Conservation (phyloP, 1,140 invertebrate species). For the Melitaea cinxia region DNA sequence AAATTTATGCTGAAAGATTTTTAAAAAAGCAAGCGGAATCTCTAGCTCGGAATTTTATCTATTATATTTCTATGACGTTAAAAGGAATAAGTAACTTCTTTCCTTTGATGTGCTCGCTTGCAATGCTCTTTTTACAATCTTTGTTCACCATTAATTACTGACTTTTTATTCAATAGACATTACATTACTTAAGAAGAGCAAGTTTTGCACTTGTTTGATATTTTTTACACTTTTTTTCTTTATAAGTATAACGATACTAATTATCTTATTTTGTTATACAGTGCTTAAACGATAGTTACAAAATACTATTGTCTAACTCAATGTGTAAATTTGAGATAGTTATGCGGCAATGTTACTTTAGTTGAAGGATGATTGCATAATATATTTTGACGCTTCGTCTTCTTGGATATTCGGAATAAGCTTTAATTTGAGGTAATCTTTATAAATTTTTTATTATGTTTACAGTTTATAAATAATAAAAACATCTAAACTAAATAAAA, state of each 20-base stretch:
- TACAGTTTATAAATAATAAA: too few species aligned
- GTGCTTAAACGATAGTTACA: background rate
- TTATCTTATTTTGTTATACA: too few species aligned
- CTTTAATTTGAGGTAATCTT: background rate
- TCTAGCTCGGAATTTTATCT: background rate
- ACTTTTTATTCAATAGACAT: background rate
- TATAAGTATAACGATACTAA: background rate
- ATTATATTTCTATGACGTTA: background rate
- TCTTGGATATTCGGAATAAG: background rate
- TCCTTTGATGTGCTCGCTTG: background rate
- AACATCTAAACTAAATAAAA: too few species aligned
- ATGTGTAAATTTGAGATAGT: background rate
- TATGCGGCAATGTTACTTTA: background rate
- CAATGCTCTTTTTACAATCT: background rate
- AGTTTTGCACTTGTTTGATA: background rate
- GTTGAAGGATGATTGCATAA: background rate
- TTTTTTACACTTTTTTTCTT: background rate
- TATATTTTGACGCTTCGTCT: background rate
- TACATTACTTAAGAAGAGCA: too few species aligned
- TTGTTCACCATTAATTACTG: conserved; percentile 5
- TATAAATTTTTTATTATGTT: too few species aligned
- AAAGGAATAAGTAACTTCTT: conserved; percentile 16
- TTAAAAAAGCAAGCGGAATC: background rate
- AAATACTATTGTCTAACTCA: background rate
- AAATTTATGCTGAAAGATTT: conserved; percentile 9